Evolutionary conservation across 2,888 invertebrate species (phyloP), one percentile per base, ranked within the genome.

Genomic region (Lochmaea capreae): DNA sequence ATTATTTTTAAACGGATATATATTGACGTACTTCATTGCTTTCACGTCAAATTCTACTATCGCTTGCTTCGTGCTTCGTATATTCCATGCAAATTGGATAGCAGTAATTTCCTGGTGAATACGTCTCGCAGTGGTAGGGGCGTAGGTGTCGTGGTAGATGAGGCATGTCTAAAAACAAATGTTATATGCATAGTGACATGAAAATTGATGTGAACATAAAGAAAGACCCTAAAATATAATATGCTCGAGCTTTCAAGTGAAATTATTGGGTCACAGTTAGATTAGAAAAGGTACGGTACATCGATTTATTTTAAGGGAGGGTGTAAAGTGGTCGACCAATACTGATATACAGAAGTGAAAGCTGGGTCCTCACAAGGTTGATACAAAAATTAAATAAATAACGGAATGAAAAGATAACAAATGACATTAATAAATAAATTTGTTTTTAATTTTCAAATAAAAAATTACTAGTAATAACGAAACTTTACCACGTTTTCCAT

Each of bases 121-220:
- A 63, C 43, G 42, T 46, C 43, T 39, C 61, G 61, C n/a, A 39
- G 61, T 33, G n/a, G 16, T 61, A 54, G 33, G 46, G 65, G 58
- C 22, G 71, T 49, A 71, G 70, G 71, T 52, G 65, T 57, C 65
- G 42, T 52, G 68, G 68, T 71, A 74, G 71, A 77, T 73, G 74
- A 75, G 66, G 73, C 66, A 68, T 63, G 69, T 75, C 76, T 65
- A 66, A 76, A 77, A 77, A 76, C 75, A 74, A 77, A 77, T 71
- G 73, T 67, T 62, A 63, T 72, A 67, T 73, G 68, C 65, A 74
- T 42, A 72, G 61, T 73, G 74, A 77, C 74, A 70, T 77, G 77
- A 74, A 76, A 76, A 78, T 72, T 76, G 76, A 78, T 71, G 78
- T 49, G 73, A 70, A 67, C 76, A 75, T 76, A 74, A 78, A 78